Percentiles rank a stretch among this genome's conserved stretches.
Evolutionary conservation across 2,797 vertebrate species (phyloP).

Genomic region (Picus viridis): DNA sequence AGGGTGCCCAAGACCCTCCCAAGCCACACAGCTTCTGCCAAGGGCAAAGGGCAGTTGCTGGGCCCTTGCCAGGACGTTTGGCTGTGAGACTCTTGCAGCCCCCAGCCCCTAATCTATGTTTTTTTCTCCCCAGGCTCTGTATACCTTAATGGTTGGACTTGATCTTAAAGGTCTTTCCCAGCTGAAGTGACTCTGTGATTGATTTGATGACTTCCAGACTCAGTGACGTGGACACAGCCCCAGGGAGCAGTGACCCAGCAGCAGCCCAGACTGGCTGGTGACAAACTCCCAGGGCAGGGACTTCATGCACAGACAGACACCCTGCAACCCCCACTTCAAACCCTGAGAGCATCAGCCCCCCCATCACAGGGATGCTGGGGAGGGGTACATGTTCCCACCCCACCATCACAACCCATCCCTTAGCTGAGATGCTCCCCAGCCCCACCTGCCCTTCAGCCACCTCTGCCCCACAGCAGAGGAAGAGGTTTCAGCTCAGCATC

Average conservation of each 20-base stretch:
- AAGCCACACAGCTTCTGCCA: not conserved
- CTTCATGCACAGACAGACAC: not conserved
- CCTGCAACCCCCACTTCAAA: not conserved
- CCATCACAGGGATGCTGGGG: fast-evolving
- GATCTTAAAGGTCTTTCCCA: too few relatives aligned
- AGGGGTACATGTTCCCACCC: fast-evolving
- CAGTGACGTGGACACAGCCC: not conserved
- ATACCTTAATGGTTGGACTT: not conserved
- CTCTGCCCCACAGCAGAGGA: not conserved
- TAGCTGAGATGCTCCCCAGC: not conserved
- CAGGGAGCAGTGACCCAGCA: fast-evolving
- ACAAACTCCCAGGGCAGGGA: not conserved
- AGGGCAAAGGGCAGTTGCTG: not conserved
- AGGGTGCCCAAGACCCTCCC: not conserved
- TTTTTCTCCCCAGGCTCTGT: not conserved
- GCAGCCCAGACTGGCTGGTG: not conserved
- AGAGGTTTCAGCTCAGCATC: not conserved
- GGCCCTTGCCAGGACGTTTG: not conserved
- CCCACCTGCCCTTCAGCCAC: not conserved
- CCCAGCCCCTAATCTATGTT: not conserved
- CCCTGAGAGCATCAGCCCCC: not conserved
- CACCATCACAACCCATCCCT: not conserved
- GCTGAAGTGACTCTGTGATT: too few relatives aligned
- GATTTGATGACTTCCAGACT: too few relatives aligned
- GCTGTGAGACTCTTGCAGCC: fast-evolving